A percentile compares a stretch with the other conserved stretches of the same genome.
Conservation (phyloP, 2,797 vertebrate genomes). For the Hipposideros larvatus region DNA sequence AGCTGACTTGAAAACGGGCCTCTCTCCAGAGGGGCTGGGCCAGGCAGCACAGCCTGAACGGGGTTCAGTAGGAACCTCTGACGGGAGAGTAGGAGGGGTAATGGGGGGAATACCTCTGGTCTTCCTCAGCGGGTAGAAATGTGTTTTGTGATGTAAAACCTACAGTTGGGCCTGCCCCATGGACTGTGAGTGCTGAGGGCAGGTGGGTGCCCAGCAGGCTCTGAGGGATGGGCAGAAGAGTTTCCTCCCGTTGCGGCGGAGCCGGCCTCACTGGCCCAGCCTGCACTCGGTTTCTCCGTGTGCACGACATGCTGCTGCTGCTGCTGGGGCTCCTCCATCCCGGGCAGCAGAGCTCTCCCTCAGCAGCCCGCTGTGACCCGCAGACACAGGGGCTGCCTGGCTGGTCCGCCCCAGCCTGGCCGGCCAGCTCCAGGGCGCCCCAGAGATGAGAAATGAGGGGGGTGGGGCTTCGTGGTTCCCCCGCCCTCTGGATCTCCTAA, state of each 20-base stretch:
- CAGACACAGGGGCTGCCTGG: too few relatives aligned
- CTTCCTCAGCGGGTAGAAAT: accelerated
- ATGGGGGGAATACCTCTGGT: background rate
- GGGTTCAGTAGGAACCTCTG: accelerated
- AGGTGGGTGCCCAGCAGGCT: accelerated
- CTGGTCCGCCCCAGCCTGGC: accelerated
- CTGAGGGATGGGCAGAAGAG: accelerated
- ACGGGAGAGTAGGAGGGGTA: accelerated
- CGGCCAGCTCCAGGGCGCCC: background rate
- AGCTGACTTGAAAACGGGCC: too few relatives aligned
- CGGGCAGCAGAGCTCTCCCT: accelerated
- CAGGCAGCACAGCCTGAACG: background rate
- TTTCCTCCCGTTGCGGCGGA: background rate
- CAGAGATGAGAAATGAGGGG: background rate
- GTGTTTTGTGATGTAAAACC: background rate
- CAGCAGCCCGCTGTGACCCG: accelerated
- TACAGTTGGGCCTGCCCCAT: accelerated
- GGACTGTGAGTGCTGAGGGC: accelerated
- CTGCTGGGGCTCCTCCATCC: accelerated
- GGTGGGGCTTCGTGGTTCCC: accelerated
- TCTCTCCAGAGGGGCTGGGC: background rate
- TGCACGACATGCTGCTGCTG: accelerated
- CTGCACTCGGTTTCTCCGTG: accelerated
- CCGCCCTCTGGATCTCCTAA: too few relatives aligned
- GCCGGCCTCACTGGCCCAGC: accelerated